Percentiles rank a stretch among this genome's conserved stretches.
These are phyloP conservation scores for Drosophila fungiperda DNA, from an alignment of 2,888 invertebrate genomes.

Conservation along the genomic window DNA sequence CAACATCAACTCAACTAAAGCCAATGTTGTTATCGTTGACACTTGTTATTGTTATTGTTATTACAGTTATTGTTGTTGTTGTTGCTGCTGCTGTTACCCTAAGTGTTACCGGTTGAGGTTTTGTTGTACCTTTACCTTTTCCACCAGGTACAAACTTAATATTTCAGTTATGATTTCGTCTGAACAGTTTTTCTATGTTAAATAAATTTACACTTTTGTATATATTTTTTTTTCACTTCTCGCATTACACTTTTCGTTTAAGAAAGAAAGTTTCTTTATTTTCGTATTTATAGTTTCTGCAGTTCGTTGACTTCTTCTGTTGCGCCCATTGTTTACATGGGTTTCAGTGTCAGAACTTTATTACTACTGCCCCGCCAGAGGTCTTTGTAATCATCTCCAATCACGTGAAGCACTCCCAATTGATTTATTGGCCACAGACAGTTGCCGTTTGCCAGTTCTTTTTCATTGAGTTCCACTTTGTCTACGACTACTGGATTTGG, in stretches of 20 bases:
- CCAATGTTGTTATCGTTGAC: slow-evolving; percentile 57
- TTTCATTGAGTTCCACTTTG: slow-evolving; percentile 1
- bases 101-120: slow-evolving; percentile 47
- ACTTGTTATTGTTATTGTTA: slow-evolving; percentile 38
- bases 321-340: slow-evolving; percentile 3
- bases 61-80: slow-evolving; percentile 12
- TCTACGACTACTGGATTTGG: background rate
- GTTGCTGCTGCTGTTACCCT: slow-evolving; percentile 28
- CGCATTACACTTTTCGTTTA: slow-evolving; percentile 31
- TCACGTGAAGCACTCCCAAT: slow-evolving; percentile 40
- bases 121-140: slow-evolving; percentile 5
- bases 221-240: slow-evolving; percentile 9
- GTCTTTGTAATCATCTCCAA: slow-evolving; percentile 33
- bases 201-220: slow-evolving; percentile 72
- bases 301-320: slow-evolving; percentile 67
- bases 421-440: slow-evolving; percentile 35
- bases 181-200: slow-evolving; percentile 64
- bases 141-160: slow-evolving; percentile 21
- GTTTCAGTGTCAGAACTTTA: slow-evolving; percentile 34
- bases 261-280: slow-evolving; percentile 62
- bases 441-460: slow-evolving; percentile 22
- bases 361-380: slow-evolving; percentile 2
- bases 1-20: slow-evolving; percentile 21
- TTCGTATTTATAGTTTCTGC: slow-evolving; percentile 27
- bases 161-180: slow-evolving; percentile 40